Evolutionary conservation across 2,797 vertebrate species (phyloP).

Genomic region (Gymnothorax reevesii): DNA sequence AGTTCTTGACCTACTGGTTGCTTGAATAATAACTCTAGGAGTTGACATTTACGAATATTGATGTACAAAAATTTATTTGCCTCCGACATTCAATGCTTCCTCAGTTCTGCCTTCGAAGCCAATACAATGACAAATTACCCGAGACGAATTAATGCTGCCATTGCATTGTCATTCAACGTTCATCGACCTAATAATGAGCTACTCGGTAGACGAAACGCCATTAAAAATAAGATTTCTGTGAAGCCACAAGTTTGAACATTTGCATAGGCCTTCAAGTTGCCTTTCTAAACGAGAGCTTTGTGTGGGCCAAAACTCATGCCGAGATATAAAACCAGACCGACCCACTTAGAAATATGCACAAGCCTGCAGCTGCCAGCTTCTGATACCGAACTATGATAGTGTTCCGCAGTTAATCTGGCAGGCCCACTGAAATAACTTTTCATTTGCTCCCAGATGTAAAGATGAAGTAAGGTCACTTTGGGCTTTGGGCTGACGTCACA

Average conservation of each 20-base stretch:
- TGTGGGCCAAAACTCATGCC: background rate
- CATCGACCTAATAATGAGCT: background rate
- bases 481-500: slow-evolving; percentile 28
- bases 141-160: background rate
- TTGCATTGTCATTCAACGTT: background rate
- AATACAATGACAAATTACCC: background rate
- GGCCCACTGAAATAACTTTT: background rate
- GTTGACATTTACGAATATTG: background rate
- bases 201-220: background rate
- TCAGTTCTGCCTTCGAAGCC: background rate
- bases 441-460: background rate
- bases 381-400: background rate
- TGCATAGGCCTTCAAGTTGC: background rate
- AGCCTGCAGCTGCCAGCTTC: background rate
- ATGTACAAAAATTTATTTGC: background rate
- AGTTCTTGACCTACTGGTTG: background rate
- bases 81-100: background rate
- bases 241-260: background rate
- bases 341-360: background rate
- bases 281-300: background rate
- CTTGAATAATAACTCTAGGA: background rate
- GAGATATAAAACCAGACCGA: too few relatives aligned
- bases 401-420: background rate
- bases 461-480: slow-evolving; percentile 20
- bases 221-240: background rate